Evolutionary conservation across 1,140 invertebrate species (phyloP).

Genomic region (Rhopalosiphum padi): DNA sequence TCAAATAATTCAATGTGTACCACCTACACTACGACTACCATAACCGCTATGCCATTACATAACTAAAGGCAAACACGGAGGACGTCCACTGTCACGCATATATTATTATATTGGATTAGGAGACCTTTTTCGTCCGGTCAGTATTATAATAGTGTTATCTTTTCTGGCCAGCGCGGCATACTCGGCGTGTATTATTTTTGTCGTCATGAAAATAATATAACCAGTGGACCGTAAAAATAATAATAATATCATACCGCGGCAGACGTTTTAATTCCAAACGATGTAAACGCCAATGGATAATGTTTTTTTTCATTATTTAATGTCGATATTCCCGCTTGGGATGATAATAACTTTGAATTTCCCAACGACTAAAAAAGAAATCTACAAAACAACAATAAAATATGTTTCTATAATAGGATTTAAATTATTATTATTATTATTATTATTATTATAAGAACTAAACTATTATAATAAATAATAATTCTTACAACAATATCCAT

Average conservation of each 20-base stretch:
- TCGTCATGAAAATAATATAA: constrained; percentile 3
- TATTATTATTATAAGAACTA: too few species aligned
- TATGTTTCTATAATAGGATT: not conserved
- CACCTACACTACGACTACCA: too few species aligned
- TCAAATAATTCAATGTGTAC: not conserved
- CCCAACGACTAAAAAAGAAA: too few species aligned
- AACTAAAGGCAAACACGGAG: not conserved
- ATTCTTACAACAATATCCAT: too few species aligned
- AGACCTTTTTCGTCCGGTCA: not conserved
- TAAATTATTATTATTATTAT: not conserved
- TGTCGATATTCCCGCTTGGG: not conserved
- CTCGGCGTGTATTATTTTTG: not conserved
- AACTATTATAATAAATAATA: too few species aligned
- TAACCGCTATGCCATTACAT: not conserved
- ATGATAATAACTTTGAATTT: not conserved
- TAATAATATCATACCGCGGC: not conserved
- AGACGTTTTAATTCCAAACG: not conserved
- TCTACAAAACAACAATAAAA: too few species aligned
- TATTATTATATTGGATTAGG: constrained; percentile 40
- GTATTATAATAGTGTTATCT: constrained; percentile 30
- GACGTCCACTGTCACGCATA: not conserved
- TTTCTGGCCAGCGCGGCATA: not conserved
- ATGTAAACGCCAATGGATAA: not conserved
- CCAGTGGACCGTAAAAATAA: not conserved
- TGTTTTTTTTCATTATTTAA: not conserved